Conservation (phyloP, 2,113 vertebrate genomes). For the Orthochromis indermauri region DNA sequence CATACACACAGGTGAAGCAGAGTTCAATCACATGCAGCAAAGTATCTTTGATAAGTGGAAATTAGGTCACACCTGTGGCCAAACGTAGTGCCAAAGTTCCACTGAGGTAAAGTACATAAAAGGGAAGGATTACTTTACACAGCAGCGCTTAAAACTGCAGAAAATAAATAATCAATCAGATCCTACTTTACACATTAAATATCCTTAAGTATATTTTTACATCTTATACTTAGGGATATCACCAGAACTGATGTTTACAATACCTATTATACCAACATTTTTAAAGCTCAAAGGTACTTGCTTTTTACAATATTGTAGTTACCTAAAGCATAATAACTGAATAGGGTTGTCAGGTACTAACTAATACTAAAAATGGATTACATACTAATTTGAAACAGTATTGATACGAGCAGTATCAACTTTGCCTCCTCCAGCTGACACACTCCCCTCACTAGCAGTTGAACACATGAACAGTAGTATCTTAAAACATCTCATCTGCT, state of each 20-base stretch:
- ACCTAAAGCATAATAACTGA: not conserved
- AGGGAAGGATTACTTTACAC: not conserved
- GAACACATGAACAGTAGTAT: not conserved
- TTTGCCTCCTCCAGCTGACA: not conserved
- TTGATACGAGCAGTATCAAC: not conserved
- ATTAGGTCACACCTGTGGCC: constrained; percentile 1
- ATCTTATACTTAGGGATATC: not conserved
- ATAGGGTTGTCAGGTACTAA: not conserved
- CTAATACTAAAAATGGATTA: not conserved
- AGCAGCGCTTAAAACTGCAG: not conserved
- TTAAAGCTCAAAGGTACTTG: not conserved
- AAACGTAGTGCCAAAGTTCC: not conserved
- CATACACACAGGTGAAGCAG: not conserved
- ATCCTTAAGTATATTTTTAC: not conserved
- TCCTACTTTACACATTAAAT: not conserved
- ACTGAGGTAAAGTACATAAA: not conserved
- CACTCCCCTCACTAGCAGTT: not conserved
- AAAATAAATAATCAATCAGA: not conserved
- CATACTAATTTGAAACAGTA: not conserved
- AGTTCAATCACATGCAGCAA: not conserved
- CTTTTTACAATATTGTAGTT: not conserved
- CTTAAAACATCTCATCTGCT: not conserved
- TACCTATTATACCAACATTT: not conserved
- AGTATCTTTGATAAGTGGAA: not conserved
- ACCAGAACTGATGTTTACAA: not conserved